Base-by-base conservation (phyloP, 2,113 vertebrate species). In the Protobothrops flavoviridis region DNA sequence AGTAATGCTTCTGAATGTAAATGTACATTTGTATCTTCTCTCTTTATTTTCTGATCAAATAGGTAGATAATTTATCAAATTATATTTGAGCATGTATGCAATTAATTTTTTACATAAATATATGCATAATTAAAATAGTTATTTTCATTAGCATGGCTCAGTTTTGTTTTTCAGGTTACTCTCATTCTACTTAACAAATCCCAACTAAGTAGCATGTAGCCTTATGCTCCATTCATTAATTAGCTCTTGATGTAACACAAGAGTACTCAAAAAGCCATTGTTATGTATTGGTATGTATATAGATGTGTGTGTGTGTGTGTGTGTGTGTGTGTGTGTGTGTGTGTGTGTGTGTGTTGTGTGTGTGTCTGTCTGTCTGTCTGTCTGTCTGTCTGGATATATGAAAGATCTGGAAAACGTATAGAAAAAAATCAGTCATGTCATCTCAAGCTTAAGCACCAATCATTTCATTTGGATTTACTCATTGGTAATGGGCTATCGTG, bases 1-100 rank as follows among this genome's bases (percentile, higher is more conserved):
- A 0, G 15, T 55, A 20, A 56, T 64, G 45, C 92, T 50, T 88
- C 52, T 95, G 92, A 95, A 95, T 95, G 90, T 69, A n/a, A 90
- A 92, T 91, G 23, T 52, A 48, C n/a, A 89, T 21, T 55, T 93
- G 93, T 3, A 23, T 0, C 89, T 92, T 94, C 94, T 43, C 59
- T 92, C 56, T 93, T 92, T 64, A 90, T 0, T 53, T 88, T 2
- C 13, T 87, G 94, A 94, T 91, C 45, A 13, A 23, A 5, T 48
- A 93, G n/a, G 90, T 43, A 74, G 87, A 94, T 90, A 55, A 57
- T 74, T 48, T 69, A 23, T 93, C 57, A 85, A 59, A 33, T 93
- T 90, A 29, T 90, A 20, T 52, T 90, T 89, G 43, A 93, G 5
- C 29, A 90, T 20, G 20, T 87, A 21, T 93, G 91, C 2, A 85